phyloP scores from a whole-genome alignment of 2,888 invertebrate species.

The Oscheius myriophilus region DNA sequence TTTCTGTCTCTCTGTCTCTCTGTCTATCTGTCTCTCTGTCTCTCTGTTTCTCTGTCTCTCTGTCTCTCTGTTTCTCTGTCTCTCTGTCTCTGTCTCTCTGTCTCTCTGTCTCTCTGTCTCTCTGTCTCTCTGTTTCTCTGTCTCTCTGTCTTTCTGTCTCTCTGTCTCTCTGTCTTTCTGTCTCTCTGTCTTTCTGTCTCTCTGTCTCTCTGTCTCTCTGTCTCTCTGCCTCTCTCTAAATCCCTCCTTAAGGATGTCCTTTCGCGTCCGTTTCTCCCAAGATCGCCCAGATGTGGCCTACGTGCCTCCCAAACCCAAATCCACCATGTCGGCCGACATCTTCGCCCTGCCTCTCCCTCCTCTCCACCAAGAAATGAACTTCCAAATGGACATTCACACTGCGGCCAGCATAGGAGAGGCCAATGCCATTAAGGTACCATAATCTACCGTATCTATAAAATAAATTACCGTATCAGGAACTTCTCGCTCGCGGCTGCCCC shows the following conservation, averaged over 20 bases:
- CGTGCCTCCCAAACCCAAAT: constrained; percentile 28
- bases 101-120: no score
- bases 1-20: no score
- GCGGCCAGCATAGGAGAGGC: constrained; percentile 58
- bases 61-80: no score
- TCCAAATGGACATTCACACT: constrained; percentile 53
- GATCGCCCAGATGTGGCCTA: constrained; percentile 50
- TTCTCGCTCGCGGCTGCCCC: constrained; percentile 25
- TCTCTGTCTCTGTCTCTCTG: no score
- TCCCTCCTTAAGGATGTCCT: constrained; percentile 31
- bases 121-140: no score
- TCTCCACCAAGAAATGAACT: constrained; percentile 32
- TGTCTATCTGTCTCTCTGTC: no score
- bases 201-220: no score
- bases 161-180: no score
- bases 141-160: no score
- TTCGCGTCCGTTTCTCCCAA: constrained; percentile 48
- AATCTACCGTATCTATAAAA: not conserved
- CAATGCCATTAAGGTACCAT: constrained; percentile 31
- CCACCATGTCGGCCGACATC: constrained; percentile 32
- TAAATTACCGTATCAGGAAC: constrained; percentile 11
- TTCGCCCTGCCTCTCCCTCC: constrained; percentile 40
- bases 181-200: no score
- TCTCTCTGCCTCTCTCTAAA: no score
- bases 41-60: no score